These are phyloP conservation scores for Nibea coibor DNA, from an alignment of 2,113 vertebrate species.

Conservation along the genomic window DNA sequence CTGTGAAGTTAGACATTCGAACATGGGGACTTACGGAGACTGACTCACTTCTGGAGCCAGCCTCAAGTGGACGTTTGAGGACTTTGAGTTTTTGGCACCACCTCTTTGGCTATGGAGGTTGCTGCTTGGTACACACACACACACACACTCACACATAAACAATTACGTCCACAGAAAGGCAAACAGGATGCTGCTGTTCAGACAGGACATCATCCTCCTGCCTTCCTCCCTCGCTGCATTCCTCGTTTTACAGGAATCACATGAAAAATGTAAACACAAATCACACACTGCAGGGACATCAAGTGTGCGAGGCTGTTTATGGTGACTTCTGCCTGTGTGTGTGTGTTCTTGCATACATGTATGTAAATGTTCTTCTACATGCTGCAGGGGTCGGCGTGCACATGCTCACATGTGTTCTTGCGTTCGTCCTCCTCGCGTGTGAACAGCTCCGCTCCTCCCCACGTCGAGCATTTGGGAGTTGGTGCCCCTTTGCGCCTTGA, in stretches of 20 bases:
- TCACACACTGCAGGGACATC: conserved; percentile 21
- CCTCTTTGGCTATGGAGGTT: too few species aligned
- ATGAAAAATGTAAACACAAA: conserved; percentile 12
- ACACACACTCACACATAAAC: background rate
- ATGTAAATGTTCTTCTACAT: background rate
- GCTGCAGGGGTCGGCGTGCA: background rate
- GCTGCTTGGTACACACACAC: too few species aligned
- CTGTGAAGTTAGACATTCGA: too few species aligned
- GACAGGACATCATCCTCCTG: conserved; percentile 29
- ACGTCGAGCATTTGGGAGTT: conserved; percentile 18
- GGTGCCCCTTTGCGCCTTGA: conserved; percentile 21
- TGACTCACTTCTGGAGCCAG: too few species aligned
- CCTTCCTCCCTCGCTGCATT: conserved; percentile 1
- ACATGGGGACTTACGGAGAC: too few species aligned
- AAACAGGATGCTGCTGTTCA: conserved; percentile 56
- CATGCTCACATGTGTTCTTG: conserved; percentile 28
- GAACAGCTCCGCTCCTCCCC: conserved; percentile 24
- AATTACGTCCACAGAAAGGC: background rate
- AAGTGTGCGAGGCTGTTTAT: background rate
- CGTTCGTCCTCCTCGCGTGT: conserved; percentile 12
- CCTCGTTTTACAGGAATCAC: conserved; percentile 12
- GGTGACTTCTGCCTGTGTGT: conserved; percentile 6
- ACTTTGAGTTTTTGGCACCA: too few species aligned
- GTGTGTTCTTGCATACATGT: background rate
- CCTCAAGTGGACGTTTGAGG: too few species aligned